Conservation (phyloP, 2,797 vertebrate species). For the Arctocebus calabarensis region DNA sequence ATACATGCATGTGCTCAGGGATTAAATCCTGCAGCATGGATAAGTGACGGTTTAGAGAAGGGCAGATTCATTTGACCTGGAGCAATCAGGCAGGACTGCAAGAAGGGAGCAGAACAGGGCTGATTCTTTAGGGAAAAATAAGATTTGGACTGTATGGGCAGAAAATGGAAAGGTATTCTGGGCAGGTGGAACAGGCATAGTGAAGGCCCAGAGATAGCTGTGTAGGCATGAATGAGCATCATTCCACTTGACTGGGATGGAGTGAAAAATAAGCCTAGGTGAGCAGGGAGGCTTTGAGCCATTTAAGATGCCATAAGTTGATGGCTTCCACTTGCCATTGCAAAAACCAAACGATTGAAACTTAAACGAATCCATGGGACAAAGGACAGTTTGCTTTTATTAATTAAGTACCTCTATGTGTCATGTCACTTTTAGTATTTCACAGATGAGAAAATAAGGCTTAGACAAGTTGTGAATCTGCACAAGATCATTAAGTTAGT, state of each 20-base stretch:
- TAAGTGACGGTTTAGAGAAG: slow-evolving; percentile 30
- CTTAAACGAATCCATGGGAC: neutral
- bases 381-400: slow-evolving; percentile 15
- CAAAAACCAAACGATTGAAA: neutral
- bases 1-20: neutral
- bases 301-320: neutral
- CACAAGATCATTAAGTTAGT: neutral
- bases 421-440: slow-evolving; percentile 15
- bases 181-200: neutral
- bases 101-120: neutral
- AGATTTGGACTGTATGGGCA: slow-evolving; percentile 8
- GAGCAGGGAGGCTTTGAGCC: neutral
- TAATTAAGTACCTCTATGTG: neutral
- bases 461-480: neutral
- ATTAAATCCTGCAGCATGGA: slow-evolving; percentile 20
- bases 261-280: slow-evolving; percentile 8
- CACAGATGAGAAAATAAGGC: neutral
- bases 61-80: slow-evolving; percentile 16
- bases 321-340: neutral
- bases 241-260: neutral
- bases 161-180: slow-evolving; percentile 11
- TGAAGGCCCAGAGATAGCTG: neutral
- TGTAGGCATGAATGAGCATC: neutral
- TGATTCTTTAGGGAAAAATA: slow-evolving; percentile 18
- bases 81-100: slow-evolving; percentile 12